Evolutionary conservation across 2,888 invertebrate genomes (phyloP), one percentile per base, ranked within the genome.

Genomic region (Prenolepis imparis): DNA sequence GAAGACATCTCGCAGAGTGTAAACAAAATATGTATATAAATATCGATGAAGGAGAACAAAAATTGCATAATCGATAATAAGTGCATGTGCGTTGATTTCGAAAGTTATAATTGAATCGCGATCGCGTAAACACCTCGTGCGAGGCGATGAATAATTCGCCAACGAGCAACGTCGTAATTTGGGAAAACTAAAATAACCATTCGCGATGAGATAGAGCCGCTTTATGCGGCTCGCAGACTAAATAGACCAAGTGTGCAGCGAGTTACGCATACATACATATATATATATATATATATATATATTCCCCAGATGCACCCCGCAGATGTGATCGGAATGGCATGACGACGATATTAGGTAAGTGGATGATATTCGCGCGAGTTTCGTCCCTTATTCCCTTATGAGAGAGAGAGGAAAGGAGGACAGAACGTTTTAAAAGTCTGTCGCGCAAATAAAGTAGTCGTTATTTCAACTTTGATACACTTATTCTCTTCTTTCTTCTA

Each of bases 101-200:
- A 41, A 36, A 24, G 12, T 24, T 52, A 24, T 28, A 64, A 63
- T 75, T 39, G 48, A 36, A 64, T 64, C 12, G n/a, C 48, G 48
- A 48, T 18, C 18, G n/a, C 18, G 48, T 48, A 24, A 64, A 64
- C 24, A 52, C 18, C 12, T 44, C 4, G 24, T 18, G 5, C 9
- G 18, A 70, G 21, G 5, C 44, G 32, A 48, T 61, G 48, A 75
- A 24, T 75, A n/a, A 8, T 18, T 8, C 8, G 0, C 3, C 28
- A 28, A 28, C n/a, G 36, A 36, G 5, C 36, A 64, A 15, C 24
- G 64, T 52, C 24, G 48, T 24, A 52, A 52, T 64, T 52, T 48
- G 24, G n/a, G 18, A 12, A 32, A 52, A 52, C 32, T 64, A 15
- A 75, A 75, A 75, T 64, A 64, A 64, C 11, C 39, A 18, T 18